Conservation (phyloP, 2,888 invertebrate genomes). For the Pteria penguin region DNA sequence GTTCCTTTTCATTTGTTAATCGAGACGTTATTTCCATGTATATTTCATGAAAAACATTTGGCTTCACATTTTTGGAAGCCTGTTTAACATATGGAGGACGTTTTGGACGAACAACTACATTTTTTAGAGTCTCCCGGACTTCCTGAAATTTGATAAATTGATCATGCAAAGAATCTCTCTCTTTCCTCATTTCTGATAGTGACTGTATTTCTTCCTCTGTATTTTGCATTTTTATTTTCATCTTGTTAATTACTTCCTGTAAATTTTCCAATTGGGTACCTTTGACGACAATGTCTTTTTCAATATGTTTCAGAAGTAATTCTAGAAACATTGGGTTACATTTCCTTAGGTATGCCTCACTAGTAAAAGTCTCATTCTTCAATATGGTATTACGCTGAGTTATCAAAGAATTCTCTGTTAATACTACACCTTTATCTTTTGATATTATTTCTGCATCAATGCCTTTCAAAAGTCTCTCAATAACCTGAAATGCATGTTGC, state of each 20-base stretch:
- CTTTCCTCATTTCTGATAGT: conserved; percentile 46
- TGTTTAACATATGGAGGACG: conserved; percentile 41
- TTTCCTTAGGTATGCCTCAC: conserved; percentile 50
- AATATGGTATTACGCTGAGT: conserved; percentile 60
- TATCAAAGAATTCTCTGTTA: conserved; percentile 58
- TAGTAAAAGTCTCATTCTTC: conserved; percentile 54
- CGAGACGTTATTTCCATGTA: conserved; percentile 64
- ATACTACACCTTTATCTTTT: conserved; percentile 54
- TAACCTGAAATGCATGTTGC: conserved; percentile 42
- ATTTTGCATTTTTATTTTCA: conserved; percentile 42
- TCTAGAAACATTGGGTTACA: conserved; percentile 58
- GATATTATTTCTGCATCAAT: conserved; percentile 59
- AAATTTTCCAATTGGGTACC: conserved; percentile 54
- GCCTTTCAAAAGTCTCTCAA: conserved; percentile 48
- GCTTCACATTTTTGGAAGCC: conserved; percentile 41
- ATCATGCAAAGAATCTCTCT: conserved; percentile 56
- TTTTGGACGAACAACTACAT: conserved; percentile 58
- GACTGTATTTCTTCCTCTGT: conserved; percentile 33
- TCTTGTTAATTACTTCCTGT: conserved; percentile 58
- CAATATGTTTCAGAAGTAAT: conserved; percentile 59
- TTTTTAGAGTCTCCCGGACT: conserved; percentile 68
- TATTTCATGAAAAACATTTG: conserved; percentile 62
- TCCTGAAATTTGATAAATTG: conserved; percentile 50
- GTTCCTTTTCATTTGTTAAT: conserved; percentile 54
- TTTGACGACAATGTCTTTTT: conserved; percentile 59